Conservation (phyloP, 1,140 invertebrate species). For the Acromyrmex echinatior region DNA sequence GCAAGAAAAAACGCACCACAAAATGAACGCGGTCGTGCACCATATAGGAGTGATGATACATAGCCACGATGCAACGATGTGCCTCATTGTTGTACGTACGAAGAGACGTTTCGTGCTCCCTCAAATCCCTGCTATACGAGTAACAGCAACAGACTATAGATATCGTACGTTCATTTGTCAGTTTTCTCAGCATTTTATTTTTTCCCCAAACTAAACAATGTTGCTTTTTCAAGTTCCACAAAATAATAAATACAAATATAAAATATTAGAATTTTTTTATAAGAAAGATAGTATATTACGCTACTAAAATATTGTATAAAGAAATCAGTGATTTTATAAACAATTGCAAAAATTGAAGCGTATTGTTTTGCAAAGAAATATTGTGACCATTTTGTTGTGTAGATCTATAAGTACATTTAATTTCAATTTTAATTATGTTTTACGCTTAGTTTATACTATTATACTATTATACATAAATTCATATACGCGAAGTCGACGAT, state of each 20-base stretch:
- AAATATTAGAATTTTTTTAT: neutral
- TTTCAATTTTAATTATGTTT: neutral
- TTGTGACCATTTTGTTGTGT: too few species aligned
- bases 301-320: neutral
- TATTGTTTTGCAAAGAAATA: neutral
- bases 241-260: neutral
- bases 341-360: neutral
- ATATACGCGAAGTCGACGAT: neutral
- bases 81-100: constrained; percentile 41
- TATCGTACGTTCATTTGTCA: constrained; percentile 18
- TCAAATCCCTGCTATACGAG: neutral
- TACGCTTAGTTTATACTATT: neutral
- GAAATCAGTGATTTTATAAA: neutral
- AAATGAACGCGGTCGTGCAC: constrained; percentile 24
- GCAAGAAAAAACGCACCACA: constrained; percentile 29
- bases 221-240: neutral
- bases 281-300: neutral
- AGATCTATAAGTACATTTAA: neutral
- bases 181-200: constrained; percentile 12
- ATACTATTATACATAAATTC: neutral
- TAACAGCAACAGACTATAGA: neutral
- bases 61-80: constrained; percentile 24
- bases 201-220: neutral
- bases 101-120: constrained; percentile 30
- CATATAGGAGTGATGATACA: constrained; percentile 30